These are phyloP conservation scores for Hippopotamus amphibius DNA, from an alignment of 2,113 vertebrate genomes.

Conservation along the genomic window DNA sequence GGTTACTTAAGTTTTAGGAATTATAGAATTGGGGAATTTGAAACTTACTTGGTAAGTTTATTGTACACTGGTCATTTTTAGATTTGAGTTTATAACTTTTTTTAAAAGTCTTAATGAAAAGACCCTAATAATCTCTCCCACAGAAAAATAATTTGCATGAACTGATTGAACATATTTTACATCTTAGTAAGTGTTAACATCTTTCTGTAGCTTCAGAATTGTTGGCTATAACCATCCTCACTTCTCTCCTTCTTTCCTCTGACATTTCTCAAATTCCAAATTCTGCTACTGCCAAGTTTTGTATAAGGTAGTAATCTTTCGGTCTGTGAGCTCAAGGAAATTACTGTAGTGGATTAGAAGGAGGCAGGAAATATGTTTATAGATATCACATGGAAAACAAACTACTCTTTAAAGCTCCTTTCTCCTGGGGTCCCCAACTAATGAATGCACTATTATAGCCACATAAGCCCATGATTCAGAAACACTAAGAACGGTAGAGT, in stretches of 20 bases:
- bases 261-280: not conserved
- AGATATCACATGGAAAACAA: not conserved
- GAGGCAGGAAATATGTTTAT: not conserved
- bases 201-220: not conserved
- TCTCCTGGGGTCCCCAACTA: not conserved
- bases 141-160: conserved; percentile 32
- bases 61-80: conserved; percentile 9
- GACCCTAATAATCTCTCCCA: not conserved
- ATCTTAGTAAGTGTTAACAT: not conserved
- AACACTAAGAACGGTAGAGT: not conserved
- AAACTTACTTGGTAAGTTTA: conserved; percentile 49
- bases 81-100: conserved; percentile 11
- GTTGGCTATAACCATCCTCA: not conserved
- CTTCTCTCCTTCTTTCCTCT: not conserved
- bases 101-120: not conserved
- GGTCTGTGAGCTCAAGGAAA: not conserved
- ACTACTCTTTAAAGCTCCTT: not conserved
- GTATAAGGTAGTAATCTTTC: not conserved
- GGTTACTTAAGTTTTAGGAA: conserved; percentile 27
- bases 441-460: not conserved
- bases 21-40: conserved; percentile 40
- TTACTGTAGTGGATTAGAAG: not conserved
- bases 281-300: not conserved
- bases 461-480: conserved; percentile 31
- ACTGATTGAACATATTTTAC: not conserved